Evolutionary conservation across 2,113 vertebrate genomes (phyloP), one percentile per base, ranked within the genome.

Genomic region (Xenopus borealis): DNA sequence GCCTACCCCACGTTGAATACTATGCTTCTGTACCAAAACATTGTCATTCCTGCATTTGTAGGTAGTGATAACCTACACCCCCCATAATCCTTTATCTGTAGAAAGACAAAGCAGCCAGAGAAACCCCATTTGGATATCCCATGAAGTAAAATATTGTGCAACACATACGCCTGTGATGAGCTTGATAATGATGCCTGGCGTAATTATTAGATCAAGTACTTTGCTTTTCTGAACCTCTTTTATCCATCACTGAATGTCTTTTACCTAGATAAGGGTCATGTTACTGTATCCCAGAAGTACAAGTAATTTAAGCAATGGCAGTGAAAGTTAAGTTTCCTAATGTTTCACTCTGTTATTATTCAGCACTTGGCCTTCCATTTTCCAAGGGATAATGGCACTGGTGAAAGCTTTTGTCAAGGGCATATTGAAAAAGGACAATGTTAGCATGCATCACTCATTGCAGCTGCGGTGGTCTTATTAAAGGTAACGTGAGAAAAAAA

Each of bases 251-350:
- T 55, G 59, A 50, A 62, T 76, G 66, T 69, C 68, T 50, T 63
- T 53, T 76, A 47, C 66, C 62, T 18, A 63, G 66, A 77, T 69
- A 70, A 77, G 61, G 66, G 67, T 77, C 67, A 61, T 16, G 47
- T 77, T 77, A 77, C 74, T 19, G 30, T 45, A 70, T 66, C 66
- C 74, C 62, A 69, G 74, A 69, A 67, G 59, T 77, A 70, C 27
- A 27, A 62, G 74, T 77, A 77, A 77, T 77, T 77, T 63, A 77
- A 77, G 74, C 66, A 77, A 77, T 70, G 74, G 30, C 74, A 77
- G 74, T 69, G 74, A 77, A 77, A 77, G 74, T 77, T 68, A 77
- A 19, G 59, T 70, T 69, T 77, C 66, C 67, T 70, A 57, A 33
- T 52, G 72, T 68, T 61, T 75, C 72, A 30, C 65, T 57, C 67